Conservation (phyloP, 2,113 vertebrate genomes). For the Grammomys dolichurus region DNA sequence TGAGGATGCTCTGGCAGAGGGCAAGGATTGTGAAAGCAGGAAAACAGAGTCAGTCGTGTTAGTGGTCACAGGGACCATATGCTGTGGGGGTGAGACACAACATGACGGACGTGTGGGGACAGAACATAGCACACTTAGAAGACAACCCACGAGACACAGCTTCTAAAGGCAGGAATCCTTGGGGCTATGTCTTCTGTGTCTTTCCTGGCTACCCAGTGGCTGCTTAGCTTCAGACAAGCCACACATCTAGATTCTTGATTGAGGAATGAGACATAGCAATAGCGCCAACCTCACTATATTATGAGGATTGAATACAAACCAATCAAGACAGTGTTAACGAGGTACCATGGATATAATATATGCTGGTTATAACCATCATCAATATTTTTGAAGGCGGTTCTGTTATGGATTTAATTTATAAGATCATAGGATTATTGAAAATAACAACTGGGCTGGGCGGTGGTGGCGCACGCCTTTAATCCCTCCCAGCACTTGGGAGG, state of each 20-base stretch:
- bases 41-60: neutral
- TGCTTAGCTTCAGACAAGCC: neutral
- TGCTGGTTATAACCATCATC: neutral
- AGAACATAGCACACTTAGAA: neutral
- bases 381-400: constrained; percentile 25
- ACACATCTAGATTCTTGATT: neutral
- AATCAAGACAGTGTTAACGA: neutral
- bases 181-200: neutral
- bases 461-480: too few relatives aligned
- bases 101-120: too few relatives aligned
- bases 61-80: neutral
- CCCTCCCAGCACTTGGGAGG: too few relatives aligned
- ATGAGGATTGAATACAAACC: neutral
- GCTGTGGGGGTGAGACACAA: neutral
- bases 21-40: neutral
- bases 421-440: neutral
- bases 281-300: neutral
- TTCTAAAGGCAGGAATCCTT: neutral
- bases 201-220: neutral
- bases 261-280: neutral
- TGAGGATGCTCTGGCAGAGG: neutral
- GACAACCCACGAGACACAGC: neutral
- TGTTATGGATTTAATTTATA: neutral
- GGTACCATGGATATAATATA: neutral
- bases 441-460: neutral